phyloP scores from a whole-genome alignment of 2,797 vertebrate species.

The Cygnus olor region DNA sequence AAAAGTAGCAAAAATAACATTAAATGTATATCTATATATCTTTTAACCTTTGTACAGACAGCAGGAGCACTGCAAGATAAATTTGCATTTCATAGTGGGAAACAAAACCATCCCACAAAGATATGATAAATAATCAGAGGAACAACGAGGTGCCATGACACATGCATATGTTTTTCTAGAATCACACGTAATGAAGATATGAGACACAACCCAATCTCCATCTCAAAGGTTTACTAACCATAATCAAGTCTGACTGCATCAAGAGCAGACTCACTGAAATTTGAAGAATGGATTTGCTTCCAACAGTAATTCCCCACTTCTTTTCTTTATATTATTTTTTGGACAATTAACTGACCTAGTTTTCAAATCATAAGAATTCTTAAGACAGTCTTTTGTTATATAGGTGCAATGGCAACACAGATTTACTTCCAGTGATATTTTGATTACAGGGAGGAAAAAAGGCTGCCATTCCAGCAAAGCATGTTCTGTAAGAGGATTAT shows the following conservation, averaged over 20 bases:
- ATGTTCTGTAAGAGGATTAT: not conserved
- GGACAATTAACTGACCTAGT: constrained; percentile 37
- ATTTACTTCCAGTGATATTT: not conserved
- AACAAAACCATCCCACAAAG: constrained; percentile 61
- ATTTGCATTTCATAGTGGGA: constrained; percentile 71
- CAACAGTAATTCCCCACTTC: not conserved
- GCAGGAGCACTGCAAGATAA: constrained; percentile 42
- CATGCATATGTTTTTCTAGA: constrained; percentile 51
- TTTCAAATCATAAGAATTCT: constrained; percentile 7
- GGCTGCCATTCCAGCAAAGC: not conserved
- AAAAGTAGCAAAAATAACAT: constrained; percentile 37
- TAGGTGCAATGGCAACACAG: not conserved
- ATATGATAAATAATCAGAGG: constrained; percentile 69
- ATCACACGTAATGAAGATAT: constrained; percentile 48
- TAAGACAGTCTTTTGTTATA: not conserved
- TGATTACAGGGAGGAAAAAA: not conserved
- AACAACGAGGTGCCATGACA: constrained; percentile 56
- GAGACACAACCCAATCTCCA: constrained; percentile 58
- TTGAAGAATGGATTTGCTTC: not conserved
- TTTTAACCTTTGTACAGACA: constrained; percentile 66
- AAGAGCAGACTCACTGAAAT: constrained; percentile 12
- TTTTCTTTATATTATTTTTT: not conserved
- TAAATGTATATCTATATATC: constrained; percentile 64
- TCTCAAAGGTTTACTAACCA: constrained; percentile 61
- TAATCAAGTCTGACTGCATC: constrained; percentile 11